Base-by-base conservation (phyloP, 35 echinoderm and acorn worm species). In the Apostichopus japonicus region DNA sequence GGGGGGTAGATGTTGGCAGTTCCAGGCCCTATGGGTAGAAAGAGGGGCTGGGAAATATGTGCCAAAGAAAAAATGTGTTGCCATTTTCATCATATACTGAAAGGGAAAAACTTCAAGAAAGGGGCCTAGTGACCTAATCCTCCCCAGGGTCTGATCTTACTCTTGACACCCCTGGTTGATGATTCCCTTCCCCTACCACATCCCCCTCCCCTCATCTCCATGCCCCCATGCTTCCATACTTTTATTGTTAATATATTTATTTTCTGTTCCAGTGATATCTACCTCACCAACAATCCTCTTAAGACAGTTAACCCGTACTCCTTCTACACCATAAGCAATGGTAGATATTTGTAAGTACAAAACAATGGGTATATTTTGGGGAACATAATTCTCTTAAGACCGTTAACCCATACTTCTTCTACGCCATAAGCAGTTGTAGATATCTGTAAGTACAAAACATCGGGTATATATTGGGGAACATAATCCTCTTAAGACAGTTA, bases 401-500 rank as follows among this genome's bases (percentile, higher is more conserved):
- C 1, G 80, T 92, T 25, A 53, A 77, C 1, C 22, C 77, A 10
- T 80, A 92, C 21, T 7, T 15, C 23, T 92, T 92, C 27, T 56
- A 92, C 23, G 13, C 54, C 25, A 80, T 92, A 8, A 79, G 62
- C 24, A 19, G 63, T 17, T 0, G 63, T 67, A 67, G 63, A 67
- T 67, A 67, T 67, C 19, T 67, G 63, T 67, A 67, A 67, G 63
- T 67, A 44, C 33, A n/a, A n/a, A n/a, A n/a, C n/a, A n/a, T n/a
- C n/a, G 33, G 33, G 0, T 4, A 44, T 44, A 4, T 44, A 4
- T 44, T 44, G 33, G 33, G 33, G 33, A 44, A 44, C 33, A 15
- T 51, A 92, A 79, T 56, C 90, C 90, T 4, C 56, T 92, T 44
- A 92, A 80, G 54, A 1, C 53, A 5, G 80, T 92, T 25, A 53